These are phyloP conservation scores for Malthinus flaveolus DNA, from an alignment of 2,888 invertebrate species.

Conservation along the genomic window DNA sequence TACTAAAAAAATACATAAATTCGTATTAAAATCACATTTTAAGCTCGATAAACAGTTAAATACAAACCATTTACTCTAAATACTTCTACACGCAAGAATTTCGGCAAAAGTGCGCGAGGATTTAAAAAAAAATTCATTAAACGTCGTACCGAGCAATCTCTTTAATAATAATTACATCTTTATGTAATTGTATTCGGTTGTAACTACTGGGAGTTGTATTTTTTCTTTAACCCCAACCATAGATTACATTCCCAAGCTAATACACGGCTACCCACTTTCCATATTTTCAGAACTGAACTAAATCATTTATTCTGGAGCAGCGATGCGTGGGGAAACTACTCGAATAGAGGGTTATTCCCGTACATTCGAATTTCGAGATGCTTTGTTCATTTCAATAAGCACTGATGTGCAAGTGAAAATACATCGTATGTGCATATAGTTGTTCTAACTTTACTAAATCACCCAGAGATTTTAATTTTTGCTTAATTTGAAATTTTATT, in stretches of 20 bases:
- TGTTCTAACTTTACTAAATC: neutral
- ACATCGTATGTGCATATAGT: neutral
- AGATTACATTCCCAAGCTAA: slow-evolving; percentile 35
- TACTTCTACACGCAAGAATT: too few relatives aligned
- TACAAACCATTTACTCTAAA: too few relatives aligned
- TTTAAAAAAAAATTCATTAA: too few relatives aligned
- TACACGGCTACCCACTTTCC: slow-evolving; percentile 49
- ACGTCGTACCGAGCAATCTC: neutral
- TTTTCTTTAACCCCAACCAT: slow-evolving; percentile 26
- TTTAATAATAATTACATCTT: slow-evolving; percentile 2
- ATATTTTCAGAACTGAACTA: slow-evolving; percentile 47
- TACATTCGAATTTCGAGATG: slow-evolving; percentile 40
- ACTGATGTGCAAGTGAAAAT: slow-evolving; percentile 4
- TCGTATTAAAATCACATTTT: too few relatives aligned
- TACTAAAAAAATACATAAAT: too few relatives aligned
- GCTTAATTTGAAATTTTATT: neutral
- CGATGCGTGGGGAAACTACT: slow-evolving; percentile 39
- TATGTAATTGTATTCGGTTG: neutral
- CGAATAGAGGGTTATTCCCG: slow-evolving; percentile 39
- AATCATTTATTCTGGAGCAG: slow-evolving; percentile 45
- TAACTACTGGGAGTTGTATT: slow-evolving; percentile 12
- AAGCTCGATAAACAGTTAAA: too few relatives aligned
- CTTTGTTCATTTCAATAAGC: slow-evolving; percentile 37
- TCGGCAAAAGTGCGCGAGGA: too few relatives aligned
- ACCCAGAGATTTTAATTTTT: neutral